Evolutionary conservation across 2,797 vertebrate genomes (phyloP), one percentile per base, ranked within the genome.

Genomic region (Poecile montanus): DNA sequence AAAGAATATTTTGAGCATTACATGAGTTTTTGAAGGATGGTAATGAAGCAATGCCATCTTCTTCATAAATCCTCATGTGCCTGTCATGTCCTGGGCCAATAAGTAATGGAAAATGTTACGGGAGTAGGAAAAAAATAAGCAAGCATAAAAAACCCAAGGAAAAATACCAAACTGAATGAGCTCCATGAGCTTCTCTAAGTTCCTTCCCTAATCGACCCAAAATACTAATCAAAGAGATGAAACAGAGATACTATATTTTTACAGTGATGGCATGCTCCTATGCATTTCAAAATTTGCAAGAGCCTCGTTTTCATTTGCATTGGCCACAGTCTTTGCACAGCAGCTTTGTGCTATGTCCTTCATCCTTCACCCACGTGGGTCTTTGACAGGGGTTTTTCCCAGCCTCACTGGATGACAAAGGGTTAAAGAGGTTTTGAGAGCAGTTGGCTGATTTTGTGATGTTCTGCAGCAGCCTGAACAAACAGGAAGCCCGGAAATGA

Each of bases 401-500:
- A 53, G 42, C 30, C 51, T 79, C 38, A 12, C 22, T 51, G 36
- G 80, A 42, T 65, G 22, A 30, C 67, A 93, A 84, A 90, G 85
- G 25, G 96, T 96, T 97, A 96, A 96, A 67, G 16, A 73, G 53
- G 30, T 73, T 86, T 57, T 56, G 48, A 88, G 57, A 79, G 82
- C 82, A 78, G 77, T 88, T 40, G 75, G 54, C 89, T 89, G 92
- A 93, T 89, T 91, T 63, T 15, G 6, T 83, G 92, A 92, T 57
- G 27, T 96, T 97, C 93, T 97, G 89, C 88, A 95, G 95, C 77
- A 89, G 91, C 6, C 84, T 67, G 89, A 93, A 95, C 97, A 97
- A 97, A 98, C 96, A 97, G 97, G 97, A 98, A 98, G 93, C 91
- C 75, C 50, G 76, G 90, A 96, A 82, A 95, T 78, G 92, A 96